A percentile compares a stretch with the other conserved stretches of the same genome.
phyloP scores from a whole-genome alignment of 2,113 vertebrate species.

The Sinosuthora webbiana region DNA sequence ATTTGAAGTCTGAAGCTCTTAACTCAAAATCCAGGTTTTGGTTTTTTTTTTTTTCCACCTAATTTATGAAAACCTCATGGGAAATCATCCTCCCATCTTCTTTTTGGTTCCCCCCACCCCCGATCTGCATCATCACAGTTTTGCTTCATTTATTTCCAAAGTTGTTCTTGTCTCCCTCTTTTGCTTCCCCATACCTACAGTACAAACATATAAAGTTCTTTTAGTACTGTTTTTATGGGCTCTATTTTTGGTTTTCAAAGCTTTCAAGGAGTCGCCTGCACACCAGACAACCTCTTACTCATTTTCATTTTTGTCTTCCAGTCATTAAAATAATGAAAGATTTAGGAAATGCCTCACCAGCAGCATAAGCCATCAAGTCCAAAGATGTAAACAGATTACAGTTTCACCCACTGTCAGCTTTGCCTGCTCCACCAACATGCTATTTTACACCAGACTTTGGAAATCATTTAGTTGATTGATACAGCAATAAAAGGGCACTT shows the following conservation, averaged over 20 bases:
- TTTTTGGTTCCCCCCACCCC: neutral
- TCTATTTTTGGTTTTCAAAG: conserved; percentile 6
- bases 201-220: conserved; percentile 23
- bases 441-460: conserved; percentile 61
- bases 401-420: conserved; percentile 46
- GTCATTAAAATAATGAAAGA: conserved; percentile 28
- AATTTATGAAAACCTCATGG: neutral
- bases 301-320: conserved; percentile 41
- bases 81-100: neutral
- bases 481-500: conserved; percentile 69
- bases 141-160: neutral
- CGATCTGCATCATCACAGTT: neutral
- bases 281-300: neutral
- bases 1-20: neutral
- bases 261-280: neutral
- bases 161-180: neutral
- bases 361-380: conserved; percentile 20
- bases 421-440: conserved; percentile 16
- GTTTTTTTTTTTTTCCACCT: neutral
- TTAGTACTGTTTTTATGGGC: conserved; percentile 7
- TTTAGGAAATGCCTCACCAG: conserved; percentile 31
- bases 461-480: conserved; percentile 73
- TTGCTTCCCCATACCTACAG: neutral
- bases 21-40: neutral
- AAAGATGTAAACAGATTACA: conserved; percentile 59